Conservation (phyloP, 2,797 vertebrate species). For the Phrynocephalus guinanensis region DNA sequence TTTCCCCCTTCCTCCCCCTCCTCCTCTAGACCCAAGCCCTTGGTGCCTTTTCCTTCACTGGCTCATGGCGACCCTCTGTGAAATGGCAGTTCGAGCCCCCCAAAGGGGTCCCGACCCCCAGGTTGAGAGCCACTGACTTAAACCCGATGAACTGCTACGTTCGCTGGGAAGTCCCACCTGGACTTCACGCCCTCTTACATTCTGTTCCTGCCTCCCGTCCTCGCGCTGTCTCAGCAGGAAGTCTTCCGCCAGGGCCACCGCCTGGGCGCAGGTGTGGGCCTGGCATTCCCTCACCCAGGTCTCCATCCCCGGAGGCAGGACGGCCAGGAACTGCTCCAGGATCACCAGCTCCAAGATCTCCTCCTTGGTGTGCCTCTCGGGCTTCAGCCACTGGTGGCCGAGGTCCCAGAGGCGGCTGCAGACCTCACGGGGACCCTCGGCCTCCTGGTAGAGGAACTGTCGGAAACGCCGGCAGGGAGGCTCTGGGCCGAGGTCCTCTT, state of each 20-base stretch:
- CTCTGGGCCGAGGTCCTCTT: constrained; percentile 41
- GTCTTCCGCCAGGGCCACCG: constrained; percentile 69
- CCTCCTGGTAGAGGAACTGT: constrained; percentile 68
- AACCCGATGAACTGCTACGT: background rate
- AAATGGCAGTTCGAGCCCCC: too few relatives aligned
- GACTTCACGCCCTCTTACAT: background rate
- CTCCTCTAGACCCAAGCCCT: too few relatives aligned
- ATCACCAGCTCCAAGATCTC: constrained; percentile 71
- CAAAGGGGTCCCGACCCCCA: too few relatives aligned
- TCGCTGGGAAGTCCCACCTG: too few relatives aligned
- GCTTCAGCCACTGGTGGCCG: constrained; percentile 67
- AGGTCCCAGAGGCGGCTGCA: constrained; percentile 70
- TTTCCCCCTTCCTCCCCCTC: too few relatives aligned
- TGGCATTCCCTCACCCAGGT: constrained; percentile 63
- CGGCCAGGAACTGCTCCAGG: constrained; percentile 69
- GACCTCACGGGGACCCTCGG: constrained; percentile 62
- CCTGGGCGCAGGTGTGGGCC: constrained; percentile 70
- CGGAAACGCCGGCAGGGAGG: constrained; percentile 60
- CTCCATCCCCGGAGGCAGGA: constrained; percentile 65
- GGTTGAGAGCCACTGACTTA: background rate
- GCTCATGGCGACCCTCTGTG: too few relatives aligned
- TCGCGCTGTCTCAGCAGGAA: constrained; percentile 52
- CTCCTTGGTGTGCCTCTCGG: constrained; percentile 63
- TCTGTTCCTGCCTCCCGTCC: constrained; percentile 42
- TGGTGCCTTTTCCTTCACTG: too few relatives aligned